Base-by-base conservation (phyloP, 1,140 invertebrate genomes). In the Diabrotica virgifera region DNA sequence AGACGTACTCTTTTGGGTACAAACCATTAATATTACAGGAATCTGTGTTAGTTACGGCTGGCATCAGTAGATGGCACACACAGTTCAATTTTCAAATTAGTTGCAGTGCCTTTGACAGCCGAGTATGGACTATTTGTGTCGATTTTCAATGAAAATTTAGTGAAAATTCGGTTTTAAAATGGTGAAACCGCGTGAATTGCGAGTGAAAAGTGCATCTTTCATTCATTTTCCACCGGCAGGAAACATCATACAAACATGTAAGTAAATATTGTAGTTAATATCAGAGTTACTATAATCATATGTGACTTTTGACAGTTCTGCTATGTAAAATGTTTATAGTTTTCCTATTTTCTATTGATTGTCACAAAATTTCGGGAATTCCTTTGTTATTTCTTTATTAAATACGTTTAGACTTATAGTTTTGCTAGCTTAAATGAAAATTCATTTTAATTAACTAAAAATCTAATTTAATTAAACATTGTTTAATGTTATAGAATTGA, bases 201-300 rank as follows among this genome's bases (percentile, higher is more conserved):
- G 64, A 52, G 65, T 70, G 67, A 64, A 70, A 53, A 58, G 64
- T 66, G 64, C 68, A 5, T 63, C 57, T 63, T 64, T 68, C 13
- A 53, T 66, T 38, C 69, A 69, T 63, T 56, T 66, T 55, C 56
- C 69, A 61, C 57, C 63, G 5, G 66, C 67, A 10, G 52, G 67
- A 13, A 66, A 64, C 64, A 67, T 65, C 61, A 60, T 71, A 50
- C 69, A 73, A 68, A 64, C 65, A 69, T 62, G 72, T 73, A 71
- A 70, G 70, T 70, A 51, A 11, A 62, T 46, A 46, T 46, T 46
- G 4, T 46, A n/a, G 8, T 46, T 10, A 46, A 46, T 46, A 46
- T 36, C 9, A 9, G n/a, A 12, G 24, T 8, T 2, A 57, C 35
- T 57, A 36, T 37, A 36, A 36, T 57, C 55, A 57, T 57, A 57